Evolutionary conservation across 2,797 vertebrate species (phyloP).

Genomic region (Sylvilagus floridanus): DNA sequence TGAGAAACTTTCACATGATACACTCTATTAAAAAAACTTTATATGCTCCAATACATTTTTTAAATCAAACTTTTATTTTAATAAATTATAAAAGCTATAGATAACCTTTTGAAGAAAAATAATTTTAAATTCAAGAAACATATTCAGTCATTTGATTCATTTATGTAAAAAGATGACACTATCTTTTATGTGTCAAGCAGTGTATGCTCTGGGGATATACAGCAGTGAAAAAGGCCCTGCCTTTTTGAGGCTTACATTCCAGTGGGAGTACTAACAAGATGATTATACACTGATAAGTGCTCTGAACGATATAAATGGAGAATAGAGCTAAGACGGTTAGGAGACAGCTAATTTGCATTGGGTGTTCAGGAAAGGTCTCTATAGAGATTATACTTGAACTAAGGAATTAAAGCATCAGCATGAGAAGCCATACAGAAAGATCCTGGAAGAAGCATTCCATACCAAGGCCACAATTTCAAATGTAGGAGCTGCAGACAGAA

Average conservation of each 20-base stretch:
- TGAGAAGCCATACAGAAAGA: not conserved
- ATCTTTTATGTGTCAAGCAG: not conserved
- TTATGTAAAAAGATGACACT: conserved; percentile 1
- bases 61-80: not conserved
- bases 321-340: not conserved
- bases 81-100: not conserved
- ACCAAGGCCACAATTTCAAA: not conserved
- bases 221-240: not conserved
- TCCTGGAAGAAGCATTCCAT: not conserved
- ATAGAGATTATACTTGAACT: conserved; percentile 1
- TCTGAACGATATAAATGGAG: not conserved
- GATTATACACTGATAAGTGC: not conserved
- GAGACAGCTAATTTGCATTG: not conserved
- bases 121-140: conserved; percentile 32
- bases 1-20: not conserved
- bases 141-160: not conserved
- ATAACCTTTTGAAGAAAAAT: not conserved
- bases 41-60: not conserved
- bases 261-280: not conserved
- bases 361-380: not conserved
- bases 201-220: not conserved
- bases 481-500: not conserved
- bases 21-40: not conserved
- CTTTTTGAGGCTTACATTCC: conserved; percentile 2
- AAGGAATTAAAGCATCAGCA: conserved; percentile 3